Evolutionary conservation across 2,113 vertebrate species (phyloP).

Genomic region (Pseudolaguvia tuberculata): DNA sequence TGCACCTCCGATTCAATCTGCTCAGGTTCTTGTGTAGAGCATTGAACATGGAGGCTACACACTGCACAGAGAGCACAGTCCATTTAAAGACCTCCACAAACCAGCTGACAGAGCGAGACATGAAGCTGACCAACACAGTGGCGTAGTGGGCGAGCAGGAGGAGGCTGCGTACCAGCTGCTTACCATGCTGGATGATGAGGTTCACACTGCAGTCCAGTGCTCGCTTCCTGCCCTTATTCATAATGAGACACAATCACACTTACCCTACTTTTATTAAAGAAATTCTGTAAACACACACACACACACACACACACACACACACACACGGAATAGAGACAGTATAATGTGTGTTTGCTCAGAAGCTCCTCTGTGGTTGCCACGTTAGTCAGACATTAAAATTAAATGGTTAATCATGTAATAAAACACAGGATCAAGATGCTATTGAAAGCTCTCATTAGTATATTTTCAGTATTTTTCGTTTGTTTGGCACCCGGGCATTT

Average conservation of each 20-base stretch:
- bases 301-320: no score
- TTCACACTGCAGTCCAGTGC: conserved; percentile 58
- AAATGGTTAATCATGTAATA: neutral
- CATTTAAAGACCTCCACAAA: conserved; percentile 60
- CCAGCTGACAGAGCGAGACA: conserved; percentile 57
- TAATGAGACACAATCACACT: conserved; percentile 26
- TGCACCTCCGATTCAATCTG: conserved; percentile 49
- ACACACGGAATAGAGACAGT: neutral
- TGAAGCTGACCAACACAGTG: conserved; percentile 57
- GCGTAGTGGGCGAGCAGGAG: conserved; percentile 64
- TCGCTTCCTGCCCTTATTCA: conserved; percentile 45
- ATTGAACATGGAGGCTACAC: conserved; percentile 57
- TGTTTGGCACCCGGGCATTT: no score
- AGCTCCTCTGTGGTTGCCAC: neutral
- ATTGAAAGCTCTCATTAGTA: no score
- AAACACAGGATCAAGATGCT: neutral
- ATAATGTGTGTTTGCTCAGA: neutral
- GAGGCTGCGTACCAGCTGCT: conserved; percentile 64
- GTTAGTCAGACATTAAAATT: neutral
- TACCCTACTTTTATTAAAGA: no score
- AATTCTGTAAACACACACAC: neutral
- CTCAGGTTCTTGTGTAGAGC: conserved; percentile 59
- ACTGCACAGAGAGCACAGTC: conserved; percentile 56
- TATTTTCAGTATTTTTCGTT: no score
- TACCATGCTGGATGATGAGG: conserved; percentile 58